A percentile compares a stretch with the other conserved stretches of the same genome.
These are phyloP conservation scores for Heliothis virescens DNA, from an alignment of 1,140 invertebrate genomes.

Conservation along the genomic window DNA sequence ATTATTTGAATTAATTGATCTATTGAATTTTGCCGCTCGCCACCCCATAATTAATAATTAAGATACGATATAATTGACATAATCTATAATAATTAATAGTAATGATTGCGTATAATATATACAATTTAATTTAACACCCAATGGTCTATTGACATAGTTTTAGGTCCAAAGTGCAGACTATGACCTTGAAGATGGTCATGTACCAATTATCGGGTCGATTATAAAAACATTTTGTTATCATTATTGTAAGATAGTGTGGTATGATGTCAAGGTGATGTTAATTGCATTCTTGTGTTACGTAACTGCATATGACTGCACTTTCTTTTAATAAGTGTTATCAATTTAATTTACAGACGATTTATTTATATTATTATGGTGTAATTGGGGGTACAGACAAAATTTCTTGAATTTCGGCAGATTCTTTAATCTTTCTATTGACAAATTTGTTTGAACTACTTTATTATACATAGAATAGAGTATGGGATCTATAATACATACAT, in stretches of 20 bases:
- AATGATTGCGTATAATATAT: slow-evolving; percentile 4
- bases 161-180: not conserved
- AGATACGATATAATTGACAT: slow-evolving; percentile 31
- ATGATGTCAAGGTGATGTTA: not conserved
- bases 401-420: not conserved
- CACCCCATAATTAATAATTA: slow-evolving; percentile 13
- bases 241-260: not conserved
- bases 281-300: not conserved
- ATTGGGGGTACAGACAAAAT: not conserved
- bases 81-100: slow-evolving; percentile 12
- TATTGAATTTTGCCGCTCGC: not conserved
- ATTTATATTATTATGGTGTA: not conserved
- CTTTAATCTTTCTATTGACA: no score
- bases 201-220: not conserved
- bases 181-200: not conserved
- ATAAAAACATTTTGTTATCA: not conserved
- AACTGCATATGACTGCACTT: no score
- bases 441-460: no score
- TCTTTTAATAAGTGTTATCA: not conserved
- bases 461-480: no score
- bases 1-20: not conserved
- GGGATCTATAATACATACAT: not conserved
- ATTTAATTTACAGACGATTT: slow-evolving; percentile 8
- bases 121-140: slow-evolving; percentile 13
- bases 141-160: not conserved